These are phyloP conservation scores for Drosophila eohydei DNA, from an alignment of 2,888 invertebrate species.

Conservation along the genomic window DNA sequence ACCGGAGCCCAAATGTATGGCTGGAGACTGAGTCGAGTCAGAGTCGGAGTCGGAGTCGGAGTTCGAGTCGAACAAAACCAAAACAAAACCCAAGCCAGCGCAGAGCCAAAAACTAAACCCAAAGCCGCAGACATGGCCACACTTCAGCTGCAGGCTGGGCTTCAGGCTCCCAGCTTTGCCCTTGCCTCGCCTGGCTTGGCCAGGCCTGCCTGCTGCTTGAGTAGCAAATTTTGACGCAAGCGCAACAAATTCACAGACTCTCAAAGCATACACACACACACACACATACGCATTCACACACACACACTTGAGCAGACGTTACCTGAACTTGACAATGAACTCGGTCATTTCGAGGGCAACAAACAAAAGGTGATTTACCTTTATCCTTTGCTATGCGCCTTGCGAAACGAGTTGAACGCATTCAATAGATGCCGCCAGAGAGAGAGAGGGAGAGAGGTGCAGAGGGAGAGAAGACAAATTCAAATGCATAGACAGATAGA, in stretches of 20 bases:
- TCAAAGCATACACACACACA: constrained; percentile 30
- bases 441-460: background rate
- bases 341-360: constrained; percentile 76
- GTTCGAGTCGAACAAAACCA: constrained; percentile 13
- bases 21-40: constrained; percentile 6
- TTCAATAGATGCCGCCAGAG: constrained; percentile 38
- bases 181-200: background rate
- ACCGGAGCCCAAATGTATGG: constrained; percentile 10
- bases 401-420: constrained; percentile 46
- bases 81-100: constrained; percentile 25
- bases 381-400: constrained; percentile 57
- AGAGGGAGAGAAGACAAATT: background rate
- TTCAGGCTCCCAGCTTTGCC: constrained; percentile 16
- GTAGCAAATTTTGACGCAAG: constrained; percentile 73
- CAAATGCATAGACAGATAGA: constrained; percentile 16
- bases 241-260: constrained; percentile 63
- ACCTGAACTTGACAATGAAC: constrained; percentile 79
- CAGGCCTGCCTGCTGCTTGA: constrained; percentile 29
- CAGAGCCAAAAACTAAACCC: constrained; percentile 38
- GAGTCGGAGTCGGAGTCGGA: constrained; percentile 9
- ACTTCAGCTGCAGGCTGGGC: constrained; percentile 62
- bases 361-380: constrained; percentile 80
- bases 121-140: constrained; percentile 67
- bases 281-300: constrained; percentile 10
- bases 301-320: constrained; percentile 45